Conservation (phyloP, 2,113 vertebrate genomes). For the Etheostoma spectabile region DNA sequence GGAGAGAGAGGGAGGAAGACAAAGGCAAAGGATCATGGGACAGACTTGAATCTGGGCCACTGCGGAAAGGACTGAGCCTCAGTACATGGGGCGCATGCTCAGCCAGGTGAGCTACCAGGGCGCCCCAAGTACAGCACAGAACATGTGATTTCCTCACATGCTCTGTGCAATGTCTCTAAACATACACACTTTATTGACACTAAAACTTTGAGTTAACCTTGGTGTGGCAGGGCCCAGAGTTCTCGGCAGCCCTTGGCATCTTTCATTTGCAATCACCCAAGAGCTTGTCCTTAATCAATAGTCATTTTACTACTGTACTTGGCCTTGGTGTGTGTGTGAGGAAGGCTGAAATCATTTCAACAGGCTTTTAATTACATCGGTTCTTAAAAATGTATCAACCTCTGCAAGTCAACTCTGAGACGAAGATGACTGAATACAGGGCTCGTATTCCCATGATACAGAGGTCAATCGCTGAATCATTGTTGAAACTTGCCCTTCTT, state of each 20-base stretch:
- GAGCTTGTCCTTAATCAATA: conserved; percentile 30
- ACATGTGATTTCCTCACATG: neutral
- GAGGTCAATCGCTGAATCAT: conserved; percentile 22
- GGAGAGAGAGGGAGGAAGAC: too few relatives aligned
- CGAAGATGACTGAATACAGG: conserved; percentile 13
- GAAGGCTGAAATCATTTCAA: conserved; percentile 13
- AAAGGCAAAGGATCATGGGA: too few relatives aligned
- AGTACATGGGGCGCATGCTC: too few relatives aligned
- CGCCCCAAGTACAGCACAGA: neutral
- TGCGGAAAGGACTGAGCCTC: too few relatives aligned
- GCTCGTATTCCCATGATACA: conserved; percentile 5
- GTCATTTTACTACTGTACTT: conserved; percentile 20
- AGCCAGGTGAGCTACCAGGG: too few relatives aligned
- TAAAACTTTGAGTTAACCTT: neutral
- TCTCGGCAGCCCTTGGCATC: neutral
- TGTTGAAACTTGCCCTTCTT: conserved; percentile 34
- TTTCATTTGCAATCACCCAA: conserved; percentile 12
- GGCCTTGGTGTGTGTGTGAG: conserved; percentile 1
- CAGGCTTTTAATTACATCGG: conserved; percentile 42
- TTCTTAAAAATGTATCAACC: conserved; percentile 42
- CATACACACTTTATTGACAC: neutral
- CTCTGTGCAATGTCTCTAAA: neutral
- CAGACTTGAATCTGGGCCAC: too few relatives aligned
- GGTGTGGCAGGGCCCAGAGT: neutral
- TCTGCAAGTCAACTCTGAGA: conserved; percentile 37